Evolutionary conservation across 1,140 invertebrate species (phyloP).

Genomic region (Penaeus indicus): DNA sequence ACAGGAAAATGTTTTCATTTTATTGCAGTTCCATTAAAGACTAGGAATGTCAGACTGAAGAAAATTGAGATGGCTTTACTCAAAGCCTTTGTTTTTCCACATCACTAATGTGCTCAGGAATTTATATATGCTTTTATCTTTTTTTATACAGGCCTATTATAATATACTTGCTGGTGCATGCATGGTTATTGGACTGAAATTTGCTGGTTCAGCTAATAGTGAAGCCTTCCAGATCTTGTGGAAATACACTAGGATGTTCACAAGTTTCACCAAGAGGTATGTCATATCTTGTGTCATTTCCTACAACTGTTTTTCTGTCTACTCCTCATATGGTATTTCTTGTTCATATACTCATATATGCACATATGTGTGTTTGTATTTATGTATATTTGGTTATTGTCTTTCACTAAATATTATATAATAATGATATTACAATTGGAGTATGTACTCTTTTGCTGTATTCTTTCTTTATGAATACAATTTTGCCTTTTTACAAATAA

Average conservation of each 20-base stretch:
- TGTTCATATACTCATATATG: background rate
- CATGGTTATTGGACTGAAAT: constrained; percentile 93
- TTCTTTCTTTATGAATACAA: too few species aligned
- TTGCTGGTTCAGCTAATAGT: constrained; percentile 90
- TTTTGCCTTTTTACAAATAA: too few species aligned
- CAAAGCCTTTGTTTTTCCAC: too few species aligned
- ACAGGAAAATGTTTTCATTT: too few species aligned
- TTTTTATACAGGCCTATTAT: constrained; percentile 90
- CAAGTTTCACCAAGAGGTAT: constrained; percentile 72
- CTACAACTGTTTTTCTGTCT: too few species aligned
- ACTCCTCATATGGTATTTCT: too few species aligned
- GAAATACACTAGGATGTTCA: constrained; percentile 79
- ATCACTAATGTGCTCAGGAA: background rate
- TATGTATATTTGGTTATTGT: background rate
- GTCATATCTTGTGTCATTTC: background rate
- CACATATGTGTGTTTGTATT: background rate
- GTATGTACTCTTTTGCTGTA: too few species aligned
- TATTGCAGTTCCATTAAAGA: background rate
- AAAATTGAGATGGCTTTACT: too few species aligned
- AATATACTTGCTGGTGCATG: constrained; percentile 95
- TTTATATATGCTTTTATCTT: constrained; percentile 65
- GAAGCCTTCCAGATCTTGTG: constrained; percentile 84
- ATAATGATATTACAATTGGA: too few species aligned
- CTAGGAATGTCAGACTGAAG: background rate
- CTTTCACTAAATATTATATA: background rate